These are phyloP conservation scores for Caenorhabditis imperialis DNA, from an alignment of 2,888 invertebrate genomes.

Conservation along the genomic window DNA sequence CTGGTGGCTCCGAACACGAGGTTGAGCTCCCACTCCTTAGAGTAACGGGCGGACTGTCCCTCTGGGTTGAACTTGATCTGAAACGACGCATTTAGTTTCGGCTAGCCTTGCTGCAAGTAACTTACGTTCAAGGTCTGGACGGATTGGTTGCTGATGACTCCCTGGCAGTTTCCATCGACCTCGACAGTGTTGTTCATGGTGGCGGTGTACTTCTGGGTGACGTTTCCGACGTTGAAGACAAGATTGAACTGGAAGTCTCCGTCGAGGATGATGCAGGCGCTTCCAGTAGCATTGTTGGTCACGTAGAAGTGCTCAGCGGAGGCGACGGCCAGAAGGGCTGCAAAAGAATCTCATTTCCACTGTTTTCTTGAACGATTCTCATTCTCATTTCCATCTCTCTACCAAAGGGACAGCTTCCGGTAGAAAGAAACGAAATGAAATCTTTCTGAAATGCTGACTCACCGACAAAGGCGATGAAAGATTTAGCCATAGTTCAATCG, in stretches of 20 bases:
- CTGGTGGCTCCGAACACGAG: conserved; percentile 53
- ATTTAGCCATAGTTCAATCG: conserved; percentile 36
- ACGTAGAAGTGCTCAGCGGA: conserved; percentile 51
- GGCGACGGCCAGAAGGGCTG: conserved; percentile 38
- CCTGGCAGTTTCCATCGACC: conserved; percentile 56
- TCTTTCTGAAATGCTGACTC: neutral
- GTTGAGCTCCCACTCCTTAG: conserved; percentile 58
- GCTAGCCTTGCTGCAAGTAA: no score
- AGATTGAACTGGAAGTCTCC: conserved; percentile 56
- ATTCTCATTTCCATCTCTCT: conserved; percentile 7
- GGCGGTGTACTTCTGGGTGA: conserved; percentile 55
- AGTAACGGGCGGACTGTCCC: conserved; percentile 35
- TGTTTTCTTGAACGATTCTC: neutral
- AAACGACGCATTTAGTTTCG: conserved; percentile 3
- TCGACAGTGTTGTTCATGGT: conserved; percentile 42
- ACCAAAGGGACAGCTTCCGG: neutral
- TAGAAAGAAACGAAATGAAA: no score
- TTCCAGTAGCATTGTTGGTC: conserved; percentile 36
- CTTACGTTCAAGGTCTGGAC: conserved; percentile 59
- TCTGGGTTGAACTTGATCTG: conserved; percentile 64
- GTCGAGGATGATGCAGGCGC: conserved; percentile 66
- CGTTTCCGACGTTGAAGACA: conserved; percentile 30
- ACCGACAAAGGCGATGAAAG: conserved; percentile 27
- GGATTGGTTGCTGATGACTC: conserved; percentile 45
- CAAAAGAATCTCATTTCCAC: conserved; percentile 10